Evolutionary conservation across 2,113 vertebrate species (phyloP).

Genomic region (Enhydra lutris): DNA sequence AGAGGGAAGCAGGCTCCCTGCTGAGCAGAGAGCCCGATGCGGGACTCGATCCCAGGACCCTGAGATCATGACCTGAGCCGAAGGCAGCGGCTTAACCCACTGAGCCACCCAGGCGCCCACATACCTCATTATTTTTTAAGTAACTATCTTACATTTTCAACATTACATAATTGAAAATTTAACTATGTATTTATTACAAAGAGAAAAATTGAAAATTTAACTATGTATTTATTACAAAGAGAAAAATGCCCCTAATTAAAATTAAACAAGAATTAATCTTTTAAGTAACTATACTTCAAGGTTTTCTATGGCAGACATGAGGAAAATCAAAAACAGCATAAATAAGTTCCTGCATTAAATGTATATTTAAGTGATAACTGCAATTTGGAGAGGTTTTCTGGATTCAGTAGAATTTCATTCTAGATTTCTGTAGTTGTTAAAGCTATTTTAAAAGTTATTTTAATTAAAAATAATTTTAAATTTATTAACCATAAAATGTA

Average conservation of each 20-base stretch:
- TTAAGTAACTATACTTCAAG: background rate
- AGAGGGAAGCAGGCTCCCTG: too few relatives aligned
- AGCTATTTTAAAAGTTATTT: background rate
- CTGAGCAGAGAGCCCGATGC: too few relatives aligned
- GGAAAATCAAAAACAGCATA: background rate
- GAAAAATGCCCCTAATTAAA: background rate
- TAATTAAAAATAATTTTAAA: background rate
- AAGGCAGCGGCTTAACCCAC: too few relatives aligned
- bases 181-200: background rate
- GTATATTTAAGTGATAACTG: background rate
- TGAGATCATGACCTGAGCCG: too few relatives aligned
- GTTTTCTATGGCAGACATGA: background rate
- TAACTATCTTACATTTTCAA: background rate
- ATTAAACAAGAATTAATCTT: background rate
- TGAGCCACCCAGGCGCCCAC: too few relatives aligned
- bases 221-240: background rate
- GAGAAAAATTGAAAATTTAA: background rate
- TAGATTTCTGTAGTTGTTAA: background rate
- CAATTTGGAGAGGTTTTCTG: background rate
- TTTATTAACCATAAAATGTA: background rate
- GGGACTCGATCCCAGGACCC: too few relatives aligned
- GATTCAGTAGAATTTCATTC: background rate
- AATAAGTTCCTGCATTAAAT: background rate
- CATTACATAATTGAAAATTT: background rate
- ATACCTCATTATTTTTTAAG: background rate